These are phyloP conservation scores for Trinorchestia longiramus DNA, from an alignment of 1,140 invertebrate species.

Conservation along the genomic window DNA sequence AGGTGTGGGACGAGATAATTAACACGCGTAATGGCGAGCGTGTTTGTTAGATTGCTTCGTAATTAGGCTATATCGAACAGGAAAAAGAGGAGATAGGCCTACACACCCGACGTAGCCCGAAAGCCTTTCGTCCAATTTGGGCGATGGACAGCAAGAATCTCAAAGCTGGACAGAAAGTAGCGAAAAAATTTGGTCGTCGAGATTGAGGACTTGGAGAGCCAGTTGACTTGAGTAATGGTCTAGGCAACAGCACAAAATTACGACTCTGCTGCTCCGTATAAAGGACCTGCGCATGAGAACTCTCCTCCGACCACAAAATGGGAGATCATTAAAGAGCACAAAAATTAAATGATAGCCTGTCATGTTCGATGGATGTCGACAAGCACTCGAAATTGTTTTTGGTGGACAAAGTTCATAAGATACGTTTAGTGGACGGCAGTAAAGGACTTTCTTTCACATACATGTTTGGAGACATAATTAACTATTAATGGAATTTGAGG, in stretches of 20 bases:
- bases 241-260: background rate
- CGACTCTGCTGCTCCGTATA: background rate
- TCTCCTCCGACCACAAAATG: background rate
- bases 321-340: background rate
- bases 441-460: background rate
- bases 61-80: background rate
- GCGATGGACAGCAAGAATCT: background rate
- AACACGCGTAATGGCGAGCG: background rate
- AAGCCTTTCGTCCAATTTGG: background rate
- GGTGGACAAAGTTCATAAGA: background rate
- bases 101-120: background rate
- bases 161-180: background rate
- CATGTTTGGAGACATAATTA: background rate
- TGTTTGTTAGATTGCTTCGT: background rate
- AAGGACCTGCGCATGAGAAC: background rate
- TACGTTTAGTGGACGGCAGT: background rate
- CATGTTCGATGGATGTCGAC: background rate
- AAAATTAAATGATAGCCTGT: background rate
- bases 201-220: background rate
- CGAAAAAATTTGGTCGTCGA: background rate
- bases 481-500: background rate
- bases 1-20: background rate
- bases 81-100: background rate
- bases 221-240: background rate
- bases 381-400: background rate